phyloP scores from a whole-genome alignment of 2,113 vertebrate genomes.

The Ardeotis arabs region DNA sequence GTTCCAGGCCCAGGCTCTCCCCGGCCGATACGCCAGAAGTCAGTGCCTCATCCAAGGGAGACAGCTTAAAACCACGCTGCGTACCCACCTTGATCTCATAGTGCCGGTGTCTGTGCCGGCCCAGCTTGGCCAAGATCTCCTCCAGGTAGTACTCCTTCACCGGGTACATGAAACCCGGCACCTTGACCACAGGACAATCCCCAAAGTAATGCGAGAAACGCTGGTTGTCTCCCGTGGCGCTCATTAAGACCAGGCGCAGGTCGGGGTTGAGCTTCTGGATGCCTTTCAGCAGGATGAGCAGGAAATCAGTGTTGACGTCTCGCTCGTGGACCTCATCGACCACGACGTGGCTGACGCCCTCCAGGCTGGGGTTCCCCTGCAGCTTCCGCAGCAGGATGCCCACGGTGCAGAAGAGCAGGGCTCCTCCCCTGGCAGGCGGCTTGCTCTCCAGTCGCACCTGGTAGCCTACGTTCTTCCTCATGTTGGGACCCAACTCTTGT shows the following conservation, averaged over 20 bases:
- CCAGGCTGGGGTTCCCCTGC: constrained; percentile 87
- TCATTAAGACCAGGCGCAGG: constrained; percentile 92
- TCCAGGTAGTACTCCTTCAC: constrained; percentile 91
- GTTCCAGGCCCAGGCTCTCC: neutral
- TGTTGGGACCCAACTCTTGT: constrained; percentile 88
- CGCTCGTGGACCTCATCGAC: constrained; percentile 97
- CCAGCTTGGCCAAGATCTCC: constrained; percentile 88
- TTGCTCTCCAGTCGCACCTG: constrained; percentile 95
- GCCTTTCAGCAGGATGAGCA: constrained; percentile 89
- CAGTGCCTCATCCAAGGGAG: neutral
- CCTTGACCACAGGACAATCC: constrained; percentile 86
- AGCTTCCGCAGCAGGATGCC: constrained; percentile 93
- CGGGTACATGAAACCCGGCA: constrained; percentile 95
- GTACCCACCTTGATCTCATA: constrained; percentile 72
- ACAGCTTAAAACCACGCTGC: neutral
- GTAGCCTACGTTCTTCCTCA: constrained; percentile 88
- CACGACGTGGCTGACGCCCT: constrained; percentile 92
- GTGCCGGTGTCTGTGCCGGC: constrained; percentile 74
- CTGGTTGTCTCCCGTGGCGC: constrained; percentile 90
- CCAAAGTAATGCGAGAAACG: constrained; percentile 90
- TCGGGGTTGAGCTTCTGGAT: constrained; percentile 82
- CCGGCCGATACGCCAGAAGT: neutral
- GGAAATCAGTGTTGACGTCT: constrained; percentile 95
- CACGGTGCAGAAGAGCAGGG: constrained; percentile 95
- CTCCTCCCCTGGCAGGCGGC: constrained; percentile 84